Percentiles rank a stretch among this genome's conserved stretches.
phyloP scores from a whole-genome alignment of 2,888 invertebrate species.

The Xestia ashworthii region DNA sequence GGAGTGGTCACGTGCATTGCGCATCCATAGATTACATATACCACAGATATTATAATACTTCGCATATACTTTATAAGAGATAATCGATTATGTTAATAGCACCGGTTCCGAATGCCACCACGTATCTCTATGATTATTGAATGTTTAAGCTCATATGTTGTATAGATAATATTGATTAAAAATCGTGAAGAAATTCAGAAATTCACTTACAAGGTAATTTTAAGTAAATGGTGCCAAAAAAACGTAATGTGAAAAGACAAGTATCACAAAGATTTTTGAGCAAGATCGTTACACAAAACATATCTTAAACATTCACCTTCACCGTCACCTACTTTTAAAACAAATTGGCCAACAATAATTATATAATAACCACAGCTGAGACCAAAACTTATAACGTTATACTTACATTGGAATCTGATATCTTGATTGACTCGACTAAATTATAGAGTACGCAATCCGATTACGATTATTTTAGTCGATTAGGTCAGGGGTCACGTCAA shows the following conservation, averaged over 20 bases:
- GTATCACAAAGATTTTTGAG: background rate
- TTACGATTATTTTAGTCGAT: slow-evolving; percentile 52
- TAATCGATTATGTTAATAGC: slow-evolving; percentile 72
- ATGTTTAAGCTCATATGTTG: slow-evolving; percentile 37
- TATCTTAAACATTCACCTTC: slow-evolving; percentile 28
- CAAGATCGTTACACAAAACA: background rate
- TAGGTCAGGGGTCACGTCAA: slow-evolving; percentile 40
- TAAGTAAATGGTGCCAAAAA: background rate
- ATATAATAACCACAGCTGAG: slow-evolving; percentile 31
- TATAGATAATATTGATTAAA: slow-evolving; percentile 17
- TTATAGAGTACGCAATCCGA: slow-evolving; percentile 39
- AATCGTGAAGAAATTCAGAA: slow-evolving; percentile 12
- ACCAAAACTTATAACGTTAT: slow-evolving; percentile 28
- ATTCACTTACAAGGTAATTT: background rate
- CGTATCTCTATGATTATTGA: slow-evolving; percentile 47
- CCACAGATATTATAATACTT: slow-evolving; percentile 65
- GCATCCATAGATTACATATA: slow-evolving; percentile 66
- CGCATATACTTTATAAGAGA: slow-evolving; percentile 63
- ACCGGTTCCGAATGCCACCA: slow-evolving; percentile 71
- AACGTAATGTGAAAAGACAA: background rate
- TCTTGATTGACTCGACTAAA: slow-evolving; percentile 39
- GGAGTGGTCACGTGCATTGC: slow-evolving; percentile 67
- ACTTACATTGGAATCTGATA: slow-evolving; percentile 23
- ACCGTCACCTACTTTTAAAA: slow-evolving; percentile 26
- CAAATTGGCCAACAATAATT: slow-evolving; percentile 34